Evolutionary conservation across 2,797 vertebrate species (phyloP).

Genomic region (Psittacula echo): DNA sequence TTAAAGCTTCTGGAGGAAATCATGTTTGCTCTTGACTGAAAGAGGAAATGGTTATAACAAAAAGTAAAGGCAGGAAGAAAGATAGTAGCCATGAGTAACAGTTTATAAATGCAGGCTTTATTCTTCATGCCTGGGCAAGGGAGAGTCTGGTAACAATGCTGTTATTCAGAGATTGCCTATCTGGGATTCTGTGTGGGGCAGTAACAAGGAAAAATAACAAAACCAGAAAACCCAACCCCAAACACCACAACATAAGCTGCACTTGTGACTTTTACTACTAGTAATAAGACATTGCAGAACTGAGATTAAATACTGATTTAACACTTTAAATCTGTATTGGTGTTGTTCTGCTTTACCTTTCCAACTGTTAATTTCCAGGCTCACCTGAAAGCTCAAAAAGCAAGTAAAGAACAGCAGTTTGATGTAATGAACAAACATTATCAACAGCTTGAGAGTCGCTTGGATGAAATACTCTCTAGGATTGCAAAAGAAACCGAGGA

Average conservation of each 20-base stretch:
- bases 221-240: background rate
- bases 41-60: background rate
- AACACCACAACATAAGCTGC: background rate
- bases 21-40: conserved; percentile 32
- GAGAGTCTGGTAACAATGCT: background rate
- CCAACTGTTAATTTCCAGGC: conserved; percentile 66
- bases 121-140: background rate
- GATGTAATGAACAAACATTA: conserved; percentile 85
- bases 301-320: background rate
- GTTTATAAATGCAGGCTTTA: background rate
- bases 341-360: background rate
- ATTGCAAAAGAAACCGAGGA: conserved; percentile 92
- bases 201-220: background rate
- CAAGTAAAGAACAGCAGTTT: conserved; percentile 80
- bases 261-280: background rate
- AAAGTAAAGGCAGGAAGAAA: conserved; percentile 15
- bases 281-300: background rate
- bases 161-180: background rate
- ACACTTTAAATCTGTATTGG: background rate
- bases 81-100: background rate
- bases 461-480: conserved; percentile 87
- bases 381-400: conserved; percentile 80
- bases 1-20: conserved; percentile 9
- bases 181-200: background rate
- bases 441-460: conserved; percentile 83